Evolutionary conservation across 1,140 invertebrate species (phyloP).

Genomic region (Odontomachus brunneus): DNA sequence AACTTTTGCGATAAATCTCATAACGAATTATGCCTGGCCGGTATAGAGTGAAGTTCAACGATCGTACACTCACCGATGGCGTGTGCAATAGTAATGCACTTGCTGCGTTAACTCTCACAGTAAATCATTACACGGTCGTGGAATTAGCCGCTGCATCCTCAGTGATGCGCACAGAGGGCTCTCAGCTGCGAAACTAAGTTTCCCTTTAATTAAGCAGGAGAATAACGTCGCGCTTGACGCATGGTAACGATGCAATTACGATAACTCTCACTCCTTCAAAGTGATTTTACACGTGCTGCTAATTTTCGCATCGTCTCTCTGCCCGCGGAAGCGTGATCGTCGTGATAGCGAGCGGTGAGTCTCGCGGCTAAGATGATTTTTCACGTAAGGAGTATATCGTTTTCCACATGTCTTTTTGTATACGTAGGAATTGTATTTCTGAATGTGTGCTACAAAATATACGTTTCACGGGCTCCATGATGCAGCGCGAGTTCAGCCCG

Average conservation of each 20-base stretch:
- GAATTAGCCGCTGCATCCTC: constrained; percentile 31
- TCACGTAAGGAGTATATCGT: neutral
- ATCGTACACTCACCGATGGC: constrained; percentile 21
- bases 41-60: neutral
- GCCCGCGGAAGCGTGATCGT: neutral
- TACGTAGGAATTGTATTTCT: neutral
- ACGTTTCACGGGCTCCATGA: constrained; percentile 5
- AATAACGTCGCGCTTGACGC: constrained; percentile 33
- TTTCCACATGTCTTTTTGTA: too few relatives aligned
- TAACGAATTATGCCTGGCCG: neutral
- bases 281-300: constrained; percentile 25
- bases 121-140: constrained; percentile 25
- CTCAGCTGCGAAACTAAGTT: constrained; percentile 47
- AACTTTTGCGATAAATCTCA: neutral
- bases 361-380: neutral
- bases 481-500: constrained; percentile 20
- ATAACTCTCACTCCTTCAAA: constrained; percentile 17
- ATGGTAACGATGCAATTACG: constrained; percentile 41
- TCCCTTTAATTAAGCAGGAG: constrained; percentile 32
- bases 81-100: constrained; percentile 22
- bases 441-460: neutral
- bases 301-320: neutral
- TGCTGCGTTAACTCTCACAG: constrained; percentile 22
- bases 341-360: neutral
- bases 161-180: neutral